Base-by-base conservation (phyloP, 2,888 invertebrate species). In the Sepioteuthis lessoniana region DNA sequence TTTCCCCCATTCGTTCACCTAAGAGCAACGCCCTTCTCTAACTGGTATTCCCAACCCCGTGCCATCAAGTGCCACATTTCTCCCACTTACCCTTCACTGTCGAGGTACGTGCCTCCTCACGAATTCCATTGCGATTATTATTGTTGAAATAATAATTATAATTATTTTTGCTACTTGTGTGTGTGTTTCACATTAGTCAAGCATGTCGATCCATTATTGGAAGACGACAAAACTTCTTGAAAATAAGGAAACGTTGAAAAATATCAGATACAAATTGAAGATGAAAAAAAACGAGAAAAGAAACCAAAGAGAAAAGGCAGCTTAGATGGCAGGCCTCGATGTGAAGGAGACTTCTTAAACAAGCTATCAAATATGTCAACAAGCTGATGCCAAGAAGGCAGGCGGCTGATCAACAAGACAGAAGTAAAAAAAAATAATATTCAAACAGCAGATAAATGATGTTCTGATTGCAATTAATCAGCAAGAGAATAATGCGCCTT, bases 61-160 rank as follows among this genome's bases (percentile, higher is more conserved):
- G n/a, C 76, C n/a, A 76, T 76, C 76, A 76, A 76, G 76, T 76
- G 76, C n/a, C 35, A 76, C 2, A 76, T 19, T n/a, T 76, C 76
- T 76, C 76, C 76, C 35, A 76, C 76, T 76, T 76, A n/a, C 76
- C 76, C 76, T 76, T 76, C 76, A 76, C 76, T 35, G 19, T 76
- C 76, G n/a, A n/a, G 76, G 76, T 76, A 76, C 76, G 76, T 76
- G 76, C 10, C 76, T 76, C 76, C n/a, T n/a, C n/a, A 35, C n/a
- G 76, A 76, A 76, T 76, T 76, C 76, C 76, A 76, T 76, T 16
- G 76, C n/a, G 76, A 76, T 76, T 76, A 76, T 76, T 76, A 76
- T 76, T 76, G 76, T 76, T 76, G 76, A 76, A 76, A 76, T 76
- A 76, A 76, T 76, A 76, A 76, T 76, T 76, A 76, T 76, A 76